A percentile compares a stretch with the other conserved stretches of the same genome.
Evolutionary conservation across 2,113 vertebrate species (phyloP).

Genomic region (Trogon surrucura): DNA sequence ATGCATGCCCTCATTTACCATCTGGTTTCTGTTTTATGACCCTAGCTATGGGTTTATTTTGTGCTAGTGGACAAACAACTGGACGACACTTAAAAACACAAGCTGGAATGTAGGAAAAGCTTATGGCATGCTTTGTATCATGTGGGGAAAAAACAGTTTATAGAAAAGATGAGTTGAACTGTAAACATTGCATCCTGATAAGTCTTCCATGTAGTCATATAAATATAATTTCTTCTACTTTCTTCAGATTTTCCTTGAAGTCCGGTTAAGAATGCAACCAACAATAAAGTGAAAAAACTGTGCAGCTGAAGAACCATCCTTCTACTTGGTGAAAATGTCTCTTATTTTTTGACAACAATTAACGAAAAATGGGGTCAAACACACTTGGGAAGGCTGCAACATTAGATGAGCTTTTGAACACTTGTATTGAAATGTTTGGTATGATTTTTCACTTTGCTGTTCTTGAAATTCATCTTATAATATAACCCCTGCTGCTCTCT

Average conservation of each 20-base stretch:
- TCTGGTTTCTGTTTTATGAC: conserved; percentile 36
- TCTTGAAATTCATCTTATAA: neutral
- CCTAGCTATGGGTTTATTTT: neutral
- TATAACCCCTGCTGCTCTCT: neutral
- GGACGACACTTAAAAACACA: conserved; percentile 12
- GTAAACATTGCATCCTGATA: neutral
- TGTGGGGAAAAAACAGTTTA: neutral
- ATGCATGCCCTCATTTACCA: neutral
- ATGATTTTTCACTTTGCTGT: conserved; percentile 29
- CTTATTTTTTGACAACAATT: conserved; percentile 74
- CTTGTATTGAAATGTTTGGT: conserved; percentile 93
- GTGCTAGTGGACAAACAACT: conserved; percentile 4
- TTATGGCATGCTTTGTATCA: neutral
- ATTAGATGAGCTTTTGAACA: conserved; percentile 86
- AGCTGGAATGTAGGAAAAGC: neutral
- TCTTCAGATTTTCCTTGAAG: conserved; percentile 62
- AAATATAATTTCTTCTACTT: conserved; percentile 32
- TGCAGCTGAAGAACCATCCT: conserved; percentile 44
- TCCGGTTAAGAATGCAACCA: conserved; percentile 37
- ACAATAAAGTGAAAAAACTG: conserved; percentile 15
- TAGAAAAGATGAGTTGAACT: neutral
- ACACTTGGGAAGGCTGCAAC: conserved; percentile 91
- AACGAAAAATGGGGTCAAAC: conserved; percentile 88
- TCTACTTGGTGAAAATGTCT: conserved; percentile 69
- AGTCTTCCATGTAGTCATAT: neutral